A percentile compares a stretch with the other conserved stretches of the same genome.
Evolutionary conservation across 2,113 vertebrate species (phyloP).

Genomic region (Ailuropoda melanoleuca): DNA sequence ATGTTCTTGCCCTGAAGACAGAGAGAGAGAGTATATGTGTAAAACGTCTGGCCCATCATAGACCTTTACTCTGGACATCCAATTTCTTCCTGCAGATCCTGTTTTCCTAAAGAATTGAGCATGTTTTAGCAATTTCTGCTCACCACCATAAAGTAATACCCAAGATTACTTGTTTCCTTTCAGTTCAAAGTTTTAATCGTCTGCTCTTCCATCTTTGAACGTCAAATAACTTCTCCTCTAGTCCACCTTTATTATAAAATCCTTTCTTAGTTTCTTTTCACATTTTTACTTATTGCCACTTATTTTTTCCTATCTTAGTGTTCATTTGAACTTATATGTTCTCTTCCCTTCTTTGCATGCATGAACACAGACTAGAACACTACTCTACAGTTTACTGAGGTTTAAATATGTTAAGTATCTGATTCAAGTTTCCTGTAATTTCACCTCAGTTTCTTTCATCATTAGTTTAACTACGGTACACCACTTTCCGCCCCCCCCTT

Average conservation of each 20-base stretch:
- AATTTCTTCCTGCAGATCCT: background rate
- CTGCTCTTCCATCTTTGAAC: background rate
- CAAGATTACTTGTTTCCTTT: background rate
- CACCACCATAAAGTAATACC: background rate
- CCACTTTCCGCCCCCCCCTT: background rate
- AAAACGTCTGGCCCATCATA: background rate
- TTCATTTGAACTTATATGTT: background rate
- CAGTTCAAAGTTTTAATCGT: background rate
- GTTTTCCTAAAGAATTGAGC: background rate
- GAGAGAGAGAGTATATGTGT: background rate
- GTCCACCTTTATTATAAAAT: background rate
- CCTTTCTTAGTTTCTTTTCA: background rate
- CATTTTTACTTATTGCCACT: background rate
- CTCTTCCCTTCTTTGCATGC: background rate
- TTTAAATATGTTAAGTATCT: background rate
- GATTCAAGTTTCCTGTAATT: background rate
- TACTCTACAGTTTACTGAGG: background rate
- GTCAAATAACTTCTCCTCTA: background rate
- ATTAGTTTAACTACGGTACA: background rate
- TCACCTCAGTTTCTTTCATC: background rate
- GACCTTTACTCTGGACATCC: background rate
- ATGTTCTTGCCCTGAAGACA: background rate
- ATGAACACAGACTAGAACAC: background rate
- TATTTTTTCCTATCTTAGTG: background rate
- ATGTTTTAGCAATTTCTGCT: constrained; percentile 13